Evolutionary conservation across 2,888 invertebrate genomes (phyloP).

Genomic region (Nephrotoma flavescens): DNA sequence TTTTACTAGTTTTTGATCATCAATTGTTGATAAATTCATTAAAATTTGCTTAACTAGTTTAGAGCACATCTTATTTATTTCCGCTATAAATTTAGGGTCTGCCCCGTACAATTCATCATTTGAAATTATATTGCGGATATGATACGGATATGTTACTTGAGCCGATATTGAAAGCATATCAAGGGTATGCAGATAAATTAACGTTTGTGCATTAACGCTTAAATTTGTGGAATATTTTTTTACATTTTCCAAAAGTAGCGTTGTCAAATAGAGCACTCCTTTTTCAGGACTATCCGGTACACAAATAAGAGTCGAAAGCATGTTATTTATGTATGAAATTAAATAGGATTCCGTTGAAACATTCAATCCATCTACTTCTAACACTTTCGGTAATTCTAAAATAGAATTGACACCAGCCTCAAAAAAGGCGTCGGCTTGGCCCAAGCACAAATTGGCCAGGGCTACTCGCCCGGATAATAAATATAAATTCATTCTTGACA

Average conservation of each 20-base stretch:
- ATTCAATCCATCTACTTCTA: conserved; percentile 58
- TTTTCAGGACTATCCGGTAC: conserved; percentile 84
- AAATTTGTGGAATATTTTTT: conserved; percentile 58
- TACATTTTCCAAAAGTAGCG: conserved; percentile 66
- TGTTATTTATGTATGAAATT: conserved; percentile 54
- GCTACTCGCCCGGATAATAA: conserved; percentile 79
- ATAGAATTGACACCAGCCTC: conserved; percentile 74
- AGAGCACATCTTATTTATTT: conserved; percentile 61
- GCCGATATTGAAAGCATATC: conserved; percentile 64
- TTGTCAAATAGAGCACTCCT: conserved; percentile 66
- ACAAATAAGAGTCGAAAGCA: conserved; percentile 66
- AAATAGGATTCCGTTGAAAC: conserved; percentile 59
- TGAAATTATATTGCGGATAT: conserved; percentile 76
- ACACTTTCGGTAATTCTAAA: conserved; percentile 55
- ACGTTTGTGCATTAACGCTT: conserved; percentile 47
- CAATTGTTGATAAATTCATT: conserved; percentile 50
- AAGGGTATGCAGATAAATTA: conserved; percentile 58
- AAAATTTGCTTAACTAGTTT: conserved; percentile 66
- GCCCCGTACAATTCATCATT: conserved; percentile 86
- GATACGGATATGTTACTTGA: conserved; percentile 74
- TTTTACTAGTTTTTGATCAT: conserved; percentile 51
- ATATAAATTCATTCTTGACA: conserved; percentile 68
- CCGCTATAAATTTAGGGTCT: conserved; percentile 70
- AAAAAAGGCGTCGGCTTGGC: conserved; percentile 91
- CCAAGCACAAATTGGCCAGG: conserved; percentile 74